Evolutionary conservation across 2,113 vertebrate genomes (phyloP).

Genomic region (Brachyistius frenatus): DNA sequence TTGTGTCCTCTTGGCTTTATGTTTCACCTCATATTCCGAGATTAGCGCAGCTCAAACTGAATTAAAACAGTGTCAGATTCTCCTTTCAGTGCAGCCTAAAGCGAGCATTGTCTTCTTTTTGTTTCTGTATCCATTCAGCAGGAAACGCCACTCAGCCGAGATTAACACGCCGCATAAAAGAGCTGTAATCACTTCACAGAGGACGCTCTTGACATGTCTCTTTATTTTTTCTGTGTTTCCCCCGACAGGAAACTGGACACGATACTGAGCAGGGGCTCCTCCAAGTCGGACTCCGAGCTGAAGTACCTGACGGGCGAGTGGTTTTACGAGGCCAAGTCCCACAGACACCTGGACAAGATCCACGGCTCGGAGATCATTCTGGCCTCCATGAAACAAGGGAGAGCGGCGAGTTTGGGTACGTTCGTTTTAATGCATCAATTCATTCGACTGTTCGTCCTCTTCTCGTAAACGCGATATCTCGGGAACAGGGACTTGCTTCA

Average conservation of each 20-base stretch:
- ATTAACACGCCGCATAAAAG: not conserved
- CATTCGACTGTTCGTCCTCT: too few species aligned
- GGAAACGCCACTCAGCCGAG: not conserved
- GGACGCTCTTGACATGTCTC: not conserved
- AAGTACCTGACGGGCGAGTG: constrained; percentile 96
- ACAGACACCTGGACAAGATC: constrained; percentile 92
- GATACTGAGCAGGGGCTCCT: constrained; percentile 54
- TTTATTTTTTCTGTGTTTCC: constrained; percentile 8
- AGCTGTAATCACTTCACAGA: not conserved
- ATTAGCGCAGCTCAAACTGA: constrained; percentile 37
- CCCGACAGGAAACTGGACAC: constrained; percentile 87
- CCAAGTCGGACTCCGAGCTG: constrained; percentile 80
- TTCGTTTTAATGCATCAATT: not conserved
- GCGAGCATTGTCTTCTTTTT: constrained; percentile 14
- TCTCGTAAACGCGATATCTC: too few species aligned
- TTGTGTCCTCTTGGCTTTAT: constrained; percentile 12
- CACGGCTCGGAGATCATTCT: constrained; percentile 94
- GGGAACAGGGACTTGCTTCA: too few species aligned
- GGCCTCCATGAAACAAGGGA: constrained; percentile 91
- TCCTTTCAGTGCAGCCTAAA: constrained; percentile 34
- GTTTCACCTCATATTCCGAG: constrained; percentile 38
- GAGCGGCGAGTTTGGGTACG: constrained; percentile 82
- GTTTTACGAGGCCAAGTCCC: constrained; percentile 97
- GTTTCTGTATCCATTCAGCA: constrained; percentile 29
- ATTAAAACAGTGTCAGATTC: constrained; percentile 45